A percentile compares a stretch with the other conserved stretches of the same genome.
Evolutionary conservation across 1,140 invertebrate species (phyloP).

Genomic region (Pseudomyrmex flavicornis): DNA sequence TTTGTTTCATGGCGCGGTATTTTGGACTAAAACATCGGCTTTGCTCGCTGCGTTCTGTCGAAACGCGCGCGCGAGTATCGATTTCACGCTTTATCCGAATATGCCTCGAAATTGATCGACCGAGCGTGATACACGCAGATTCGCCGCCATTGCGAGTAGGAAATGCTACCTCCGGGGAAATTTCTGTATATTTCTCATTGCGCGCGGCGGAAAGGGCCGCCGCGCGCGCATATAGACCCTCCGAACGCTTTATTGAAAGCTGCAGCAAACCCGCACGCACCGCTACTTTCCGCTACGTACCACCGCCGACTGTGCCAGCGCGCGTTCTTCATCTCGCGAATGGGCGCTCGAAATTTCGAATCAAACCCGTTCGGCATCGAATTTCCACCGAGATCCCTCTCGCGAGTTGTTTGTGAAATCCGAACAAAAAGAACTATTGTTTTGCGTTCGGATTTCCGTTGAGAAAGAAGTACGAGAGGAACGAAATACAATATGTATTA

Average conservation of each 20-base stretch:
- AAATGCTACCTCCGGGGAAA: constrained; percentile 69
- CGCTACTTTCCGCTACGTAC: not conserved
- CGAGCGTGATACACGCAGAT: constrained; percentile 30
- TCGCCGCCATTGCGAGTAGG: not conserved
- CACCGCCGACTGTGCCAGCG: not conserved
- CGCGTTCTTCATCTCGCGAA: constrained; percentile 35
- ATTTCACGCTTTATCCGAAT: constrained; percentile 56
- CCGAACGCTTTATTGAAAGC: constrained; percentile 60
- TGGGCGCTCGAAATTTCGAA: constrained; percentile 49
- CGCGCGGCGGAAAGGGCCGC: not conserved
- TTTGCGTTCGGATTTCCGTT: not conserved
- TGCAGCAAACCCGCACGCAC: constrained; percentile 9
- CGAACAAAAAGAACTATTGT: not conserved
- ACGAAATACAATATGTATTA: too few species aligned
- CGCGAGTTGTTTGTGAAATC: not conserved
- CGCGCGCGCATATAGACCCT: not conserved
- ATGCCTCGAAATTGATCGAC: constrained; percentile 53
- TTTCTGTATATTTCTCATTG: constrained; percentile 64
- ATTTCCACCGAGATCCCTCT: constrained; percentile 3
- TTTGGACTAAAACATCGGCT: constrained; percentile 29
- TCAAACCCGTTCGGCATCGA: constrained; percentile 18
- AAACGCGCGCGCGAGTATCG: not conserved
- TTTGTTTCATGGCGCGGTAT: constrained; percentile 4
- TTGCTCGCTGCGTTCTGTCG: not conserved
- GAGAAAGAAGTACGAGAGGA: too few species aligned